Conservation (phyloP, 2,888 invertebrate species). For the Pseudococcus jackbeardsleyi region DNA sequence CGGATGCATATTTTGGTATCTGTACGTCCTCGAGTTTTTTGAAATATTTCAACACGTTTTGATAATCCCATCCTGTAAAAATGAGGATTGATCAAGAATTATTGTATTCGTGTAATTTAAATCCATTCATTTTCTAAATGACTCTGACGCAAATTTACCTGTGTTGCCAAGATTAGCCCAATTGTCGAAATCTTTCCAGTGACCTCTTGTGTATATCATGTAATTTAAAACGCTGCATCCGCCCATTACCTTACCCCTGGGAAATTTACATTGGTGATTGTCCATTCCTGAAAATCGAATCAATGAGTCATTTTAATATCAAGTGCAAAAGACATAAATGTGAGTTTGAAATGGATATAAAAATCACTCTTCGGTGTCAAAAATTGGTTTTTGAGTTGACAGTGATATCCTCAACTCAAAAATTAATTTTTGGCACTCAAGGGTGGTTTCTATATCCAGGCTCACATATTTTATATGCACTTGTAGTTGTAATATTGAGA, state of each 20-base stretch:
- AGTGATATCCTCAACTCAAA: too few species aligned
- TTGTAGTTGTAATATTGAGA: too few species aligned
- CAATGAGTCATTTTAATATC: background rate
- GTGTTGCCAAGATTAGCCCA: slow-evolving; percentile 81
- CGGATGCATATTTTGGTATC: slow-evolving; percentile 73
- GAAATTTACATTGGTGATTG: slow-evolving; percentile 66
- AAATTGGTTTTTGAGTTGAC: too few species aligned
- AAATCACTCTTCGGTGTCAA: too few species aligned
- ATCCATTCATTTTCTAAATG: too few species aligned
- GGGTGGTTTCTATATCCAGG: too few species aligned
- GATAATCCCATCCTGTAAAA: slow-evolving; percentile 78
- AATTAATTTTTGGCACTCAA: too few species aligned
- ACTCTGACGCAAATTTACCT: slow-evolving; percentile 70
- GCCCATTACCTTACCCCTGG: slow-evolving; percentile 82
- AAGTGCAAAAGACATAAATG: too few species aligned
- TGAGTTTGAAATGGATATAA: too few species aligned
- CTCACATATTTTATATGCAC: too few species aligned
- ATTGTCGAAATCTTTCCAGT: slow-evolving; percentile 80
- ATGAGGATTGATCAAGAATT: background rate
- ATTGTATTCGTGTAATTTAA: background rate
- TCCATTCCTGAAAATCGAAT: slow-evolving; percentile 62
- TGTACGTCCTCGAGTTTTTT: slow-evolving; percentile 82
- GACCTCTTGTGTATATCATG: slow-evolving; percentile 84
- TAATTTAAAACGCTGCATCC: slow-evolving; percentile 85
- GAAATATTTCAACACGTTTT: slow-evolving; percentile 81